These are phyloP conservation scores for Vidua chalybeata DNA, from an alignment of 2,113 vertebrate species.

Conservation along the genomic window DNA sequence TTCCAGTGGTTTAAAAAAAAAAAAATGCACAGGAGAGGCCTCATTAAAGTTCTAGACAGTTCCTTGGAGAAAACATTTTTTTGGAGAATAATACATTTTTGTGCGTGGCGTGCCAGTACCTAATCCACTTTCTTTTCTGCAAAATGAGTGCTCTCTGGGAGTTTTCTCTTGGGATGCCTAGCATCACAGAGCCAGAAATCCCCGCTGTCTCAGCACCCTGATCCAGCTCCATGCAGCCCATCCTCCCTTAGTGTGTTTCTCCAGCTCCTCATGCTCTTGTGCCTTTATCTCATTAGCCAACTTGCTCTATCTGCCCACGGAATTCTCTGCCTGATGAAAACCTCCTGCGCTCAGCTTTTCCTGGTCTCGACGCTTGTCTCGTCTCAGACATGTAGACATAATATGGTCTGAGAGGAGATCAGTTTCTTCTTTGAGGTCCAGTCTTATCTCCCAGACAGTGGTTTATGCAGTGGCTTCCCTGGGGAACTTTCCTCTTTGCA, in stretches of 20 bases:
- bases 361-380: conserved; percentile 24
- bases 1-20: not conserved
- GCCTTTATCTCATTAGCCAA: conserved; percentile 40
- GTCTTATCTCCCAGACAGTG: conserved; percentile 64
- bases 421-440: conserved; percentile 59
- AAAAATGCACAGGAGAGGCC: not conserved
- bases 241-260: not conserved
- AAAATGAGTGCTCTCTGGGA: not conserved
- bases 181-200: not conserved
- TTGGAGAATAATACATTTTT: not conserved
- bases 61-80: not conserved
- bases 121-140: not conserved
- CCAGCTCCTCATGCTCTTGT: not conserved
- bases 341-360: conserved; percentile 28
- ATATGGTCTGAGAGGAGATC: conserved; percentile 62
- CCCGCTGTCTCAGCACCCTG: not conserved
- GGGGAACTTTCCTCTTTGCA: conserved; percentile 35
- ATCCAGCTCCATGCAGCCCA: not conserved
- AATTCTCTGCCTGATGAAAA: conserved; percentile 67
- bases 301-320: conserved; percentile 59
- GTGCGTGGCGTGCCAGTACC: not conserved
- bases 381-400: conserved; percentile 57
- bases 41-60: not conserved
- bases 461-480: conserved; percentile 37
- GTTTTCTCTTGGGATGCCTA: not conserved